Conservation (phyloP, 2,797 vertebrate species). For the Halcyon chelicuti region DNA sequence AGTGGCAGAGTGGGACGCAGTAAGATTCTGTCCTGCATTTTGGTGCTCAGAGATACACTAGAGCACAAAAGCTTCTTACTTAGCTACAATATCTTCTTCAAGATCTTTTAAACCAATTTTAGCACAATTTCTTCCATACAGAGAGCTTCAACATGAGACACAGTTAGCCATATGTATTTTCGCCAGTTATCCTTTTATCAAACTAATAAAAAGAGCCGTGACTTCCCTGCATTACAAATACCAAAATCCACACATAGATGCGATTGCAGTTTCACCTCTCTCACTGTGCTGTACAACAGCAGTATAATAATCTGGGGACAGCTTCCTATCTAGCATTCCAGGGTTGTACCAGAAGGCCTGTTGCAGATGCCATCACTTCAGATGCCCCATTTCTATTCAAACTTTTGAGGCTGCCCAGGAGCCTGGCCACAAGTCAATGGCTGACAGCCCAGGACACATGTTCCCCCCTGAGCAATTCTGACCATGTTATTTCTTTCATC, state of each 20-base stretch:
- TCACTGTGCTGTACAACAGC: neutral
- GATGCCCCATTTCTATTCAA: neutral
- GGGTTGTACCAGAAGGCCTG: neutral
- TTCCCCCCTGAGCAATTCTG: neutral
- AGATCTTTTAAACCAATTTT: neutral
- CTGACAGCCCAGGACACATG: neutral
- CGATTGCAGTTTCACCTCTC: neutral
- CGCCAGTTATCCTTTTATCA: neutral
- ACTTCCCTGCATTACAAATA: neutral
- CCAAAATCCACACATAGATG: fast-evolving
- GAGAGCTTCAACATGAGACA: neutral
- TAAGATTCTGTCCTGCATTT: neutral
- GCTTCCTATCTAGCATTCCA: neutral
- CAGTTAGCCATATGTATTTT: neutral
- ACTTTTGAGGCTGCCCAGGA: neutral
- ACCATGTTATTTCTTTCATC: neutral
- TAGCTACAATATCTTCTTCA: neutral
- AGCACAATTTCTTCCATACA: neutral
- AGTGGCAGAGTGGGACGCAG: neutral
- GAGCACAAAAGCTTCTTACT: neutral
- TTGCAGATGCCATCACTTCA: neutral
- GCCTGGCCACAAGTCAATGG: neutral
- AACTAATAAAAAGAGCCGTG: neutral
- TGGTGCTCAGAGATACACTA: neutral
- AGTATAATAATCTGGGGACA: neutral